Evolutionary conservation across 2,888 invertebrate genomes (phyloP), one percentile per base, ranked within the genome.

Genomic region (Drosophila fulvimacula): DNA sequence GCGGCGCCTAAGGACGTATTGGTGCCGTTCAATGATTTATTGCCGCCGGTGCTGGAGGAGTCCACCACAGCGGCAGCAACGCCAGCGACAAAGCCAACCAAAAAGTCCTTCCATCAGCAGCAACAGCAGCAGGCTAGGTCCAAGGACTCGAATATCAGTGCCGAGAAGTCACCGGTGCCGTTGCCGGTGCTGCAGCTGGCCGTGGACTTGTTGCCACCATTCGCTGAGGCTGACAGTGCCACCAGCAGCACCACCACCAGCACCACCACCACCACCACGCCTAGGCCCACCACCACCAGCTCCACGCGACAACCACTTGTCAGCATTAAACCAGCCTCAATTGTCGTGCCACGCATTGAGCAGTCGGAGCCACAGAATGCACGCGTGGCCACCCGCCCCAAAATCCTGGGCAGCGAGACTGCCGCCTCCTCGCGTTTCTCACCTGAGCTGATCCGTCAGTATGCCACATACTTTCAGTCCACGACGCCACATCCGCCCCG

Each of bases 11-110:
- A 72, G 69, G 86, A 79, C 63, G 64, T 90, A 70, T 73, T 75
- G 76, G 70, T 82, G 76, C 91, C 91, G 30, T 91, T 89, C 69
- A 91, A 89, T 83, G 91, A 91, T 86, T 87, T 88, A 81, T 84
- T 91, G 78, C 90, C 91, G n/a, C 91, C 91, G 38, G 77, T 85
- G 17, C 55, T 71, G 32, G 84, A 81, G 49, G 82, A 69, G 17
- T 39, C 67, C 10, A 51, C 39, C 15, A 63, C 74, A 24, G 63
- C 70, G 21, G 53, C 36, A 21, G 21, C 58, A 41, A 15, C 67
- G 36, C 49, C 55, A 60, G 61, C 48, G 21, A 69, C 88, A 11
- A 76, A 82, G 52, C 86, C 89, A 19, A 85, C 88, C 13, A 85
- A 80, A 73, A 88, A 85, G 42, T 65, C 79, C 11, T 77, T 66